A percentile compares a stretch with the other conserved stretches of the same genome.
Conservation (phyloP, 2,797 vertebrate genomes). For the Tarsius wallacei region DNA sequence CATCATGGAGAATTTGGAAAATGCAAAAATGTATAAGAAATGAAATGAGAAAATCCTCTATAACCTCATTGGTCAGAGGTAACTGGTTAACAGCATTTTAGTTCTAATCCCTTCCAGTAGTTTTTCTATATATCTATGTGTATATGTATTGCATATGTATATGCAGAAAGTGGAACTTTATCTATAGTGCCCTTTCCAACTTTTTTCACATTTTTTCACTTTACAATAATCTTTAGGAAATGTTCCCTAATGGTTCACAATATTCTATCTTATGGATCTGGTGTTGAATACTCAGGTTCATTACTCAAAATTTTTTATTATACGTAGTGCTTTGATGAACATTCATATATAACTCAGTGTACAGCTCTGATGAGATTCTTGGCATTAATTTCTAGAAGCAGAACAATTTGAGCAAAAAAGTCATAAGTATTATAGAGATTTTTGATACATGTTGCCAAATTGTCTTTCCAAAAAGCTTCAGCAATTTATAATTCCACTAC, state of each 20-base stretch:
- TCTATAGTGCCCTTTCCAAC: background rate
- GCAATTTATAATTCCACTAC: conserved; percentile 68
- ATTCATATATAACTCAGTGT: conserved; percentile 23
- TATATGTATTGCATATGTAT: background rate
- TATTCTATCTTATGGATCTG: background rate
- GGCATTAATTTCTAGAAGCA: conserved; percentile 61
- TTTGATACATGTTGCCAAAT: conserved; percentile 71
- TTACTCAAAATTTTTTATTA: conserved; percentile 36
- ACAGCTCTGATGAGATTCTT: conserved; percentile 52
- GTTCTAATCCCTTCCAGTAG: background rate
- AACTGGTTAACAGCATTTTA: background rate
- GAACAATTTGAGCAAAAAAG: conserved; percentile 57
- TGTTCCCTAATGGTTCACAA: background rate
- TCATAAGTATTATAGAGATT: background rate
- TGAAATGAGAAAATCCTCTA: background rate
- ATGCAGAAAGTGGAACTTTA: background rate
- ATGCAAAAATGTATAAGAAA: background rate
- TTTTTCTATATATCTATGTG: background rate
- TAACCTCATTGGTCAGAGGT: background rate
- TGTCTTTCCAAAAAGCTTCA: conserved; percentile 66
- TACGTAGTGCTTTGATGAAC: conserved; percentile 11
- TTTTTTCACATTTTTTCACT: background rate
- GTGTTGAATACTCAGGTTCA: conserved; percentile 28
- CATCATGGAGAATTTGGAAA: background rate
- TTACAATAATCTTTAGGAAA: background rate